These are phyloP conservation scores for Gambusia affinis DNA, from an alignment of 2,113 vertebrate species.

Conservation along the genomic window DNA sequence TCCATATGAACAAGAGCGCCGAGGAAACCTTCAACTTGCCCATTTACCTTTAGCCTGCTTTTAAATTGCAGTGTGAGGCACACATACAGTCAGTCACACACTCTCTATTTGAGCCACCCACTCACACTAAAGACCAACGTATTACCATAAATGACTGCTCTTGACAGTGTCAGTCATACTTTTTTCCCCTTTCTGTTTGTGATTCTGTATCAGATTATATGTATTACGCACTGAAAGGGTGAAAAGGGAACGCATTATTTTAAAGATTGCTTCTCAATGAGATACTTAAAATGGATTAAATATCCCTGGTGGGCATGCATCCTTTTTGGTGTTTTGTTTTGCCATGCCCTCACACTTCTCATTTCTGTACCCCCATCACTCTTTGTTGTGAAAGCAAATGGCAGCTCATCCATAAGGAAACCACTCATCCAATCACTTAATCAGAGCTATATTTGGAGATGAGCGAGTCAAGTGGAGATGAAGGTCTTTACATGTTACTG, in stretches of 20 bases:
- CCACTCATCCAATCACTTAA: constrained; percentile 70
- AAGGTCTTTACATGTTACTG: constrained; percentile 45
- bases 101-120: constrained; percentile 4
- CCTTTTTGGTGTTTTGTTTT: constrained; percentile 60
- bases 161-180: constrained; percentile 48
- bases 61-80: constrained; percentile 26
- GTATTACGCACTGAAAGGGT: constrained; percentile 37
- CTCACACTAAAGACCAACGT: constrained; percentile 10
- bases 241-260: constrained; percentile 25
- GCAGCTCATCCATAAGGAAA: constrained; percentile 10
- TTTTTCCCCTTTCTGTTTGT: constrained; percentile 52
- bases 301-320: constrained; percentile 48
- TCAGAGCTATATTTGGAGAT: constrained; percentile 61
- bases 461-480: constrained; percentile 36
- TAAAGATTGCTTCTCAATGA: constrained; percentile 56
- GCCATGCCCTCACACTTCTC: constrained; percentile 19
- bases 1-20: constrained; percentile 58
- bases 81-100: background rate
- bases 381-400: constrained; percentile 11
- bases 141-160: constrained; percentile 58
- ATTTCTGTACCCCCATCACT: constrained; percentile 8
- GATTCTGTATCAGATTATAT: constrained; percentile 55
- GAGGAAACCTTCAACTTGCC: constrained; percentile 62
- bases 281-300: constrained; percentile 61
- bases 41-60: constrained; percentile 55